Base-by-base conservation (phyloP, 1,140 invertebrate species). In the Ditylenchus dipsaci region DNA sequence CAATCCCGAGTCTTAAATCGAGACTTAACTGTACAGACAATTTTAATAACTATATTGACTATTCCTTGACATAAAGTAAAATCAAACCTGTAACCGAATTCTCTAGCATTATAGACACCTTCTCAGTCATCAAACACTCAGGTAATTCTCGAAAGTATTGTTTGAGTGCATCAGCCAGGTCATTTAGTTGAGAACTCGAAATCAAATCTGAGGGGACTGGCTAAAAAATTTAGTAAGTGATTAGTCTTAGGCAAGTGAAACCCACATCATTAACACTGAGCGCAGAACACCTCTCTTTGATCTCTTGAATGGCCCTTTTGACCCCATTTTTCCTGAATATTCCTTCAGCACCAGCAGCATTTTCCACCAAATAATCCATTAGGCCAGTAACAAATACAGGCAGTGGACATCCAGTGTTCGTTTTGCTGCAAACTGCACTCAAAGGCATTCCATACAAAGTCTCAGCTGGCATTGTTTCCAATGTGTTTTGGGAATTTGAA, bases 251-350 rank as follows among this genome's bases (percentile, higher is more conserved):
- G 45, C 15, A 23, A 56, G 13, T 5, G 53, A 5, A 56, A 56
- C 29, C 13, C 13, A 23, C 53, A 61, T 43, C 59, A 61, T 61
- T 27, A 29, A 29, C 19, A 29, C 29, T n/a, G 8, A 61, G 59
- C 3, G 19, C 19, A 26, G 27, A 33, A 29, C 59, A 61, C 8
- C 59, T 19, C 29, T 26, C 19, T 13, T n/a, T 30, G n/a, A 61
- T 61, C n/a, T 61, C 59, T 61, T 61, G 19, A 5, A 61, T 61
- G n/a, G n/a, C n/a, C 21, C 19, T 19, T 61, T 61, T 61, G 17
- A 61, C 59, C 8, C 71, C 71, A 49, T 72, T 73, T 56, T 69
- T 73, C 8, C 71, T 45, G 42, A 72, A 72, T 7, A 72, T 72
- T 23, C 72, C 74, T 43, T 72, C 71, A 23, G 61, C 45, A 8